Evolutionary conservation across 2,797 vertebrate species (phyloP).

Genomic region (Tenualosa thibaudeaui): DNA sequence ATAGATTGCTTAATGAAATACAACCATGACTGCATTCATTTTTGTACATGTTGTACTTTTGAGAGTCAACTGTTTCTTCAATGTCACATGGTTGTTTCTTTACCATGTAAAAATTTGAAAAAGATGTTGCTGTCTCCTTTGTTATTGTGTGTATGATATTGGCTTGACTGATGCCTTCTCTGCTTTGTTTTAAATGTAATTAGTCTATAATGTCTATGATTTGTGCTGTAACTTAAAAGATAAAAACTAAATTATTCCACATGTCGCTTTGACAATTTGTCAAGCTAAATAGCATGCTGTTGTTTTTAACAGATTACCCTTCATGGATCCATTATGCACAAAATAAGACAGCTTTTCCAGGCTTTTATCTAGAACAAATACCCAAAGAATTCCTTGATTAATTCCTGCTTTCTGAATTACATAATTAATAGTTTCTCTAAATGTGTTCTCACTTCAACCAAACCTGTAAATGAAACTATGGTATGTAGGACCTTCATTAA

Average conservation of each 20-base stretch:
- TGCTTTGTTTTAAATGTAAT: slow-evolving; percentile 53
- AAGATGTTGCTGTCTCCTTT: slow-evolving; percentile 48
- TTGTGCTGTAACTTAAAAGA: slow-evolving; percentile 48
- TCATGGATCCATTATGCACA: slow-evolving; percentile 46
- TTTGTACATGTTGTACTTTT: slow-evolving; percentile 15
- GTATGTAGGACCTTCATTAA: slow-evolving; percentile 22
- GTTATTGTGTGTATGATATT: slow-evolving; percentile 47
- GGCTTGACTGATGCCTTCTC: slow-evolving; percentile 49
- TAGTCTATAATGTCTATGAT: slow-evolving; percentile 52
- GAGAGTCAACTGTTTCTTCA: background rate
- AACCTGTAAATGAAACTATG: slow-evolving; percentile 27
- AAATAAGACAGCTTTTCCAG: slow-evolving; percentile 33
- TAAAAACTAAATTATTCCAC: slow-evolving; percentile 45
- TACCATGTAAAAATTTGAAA: slow-evolving; percentile 34
- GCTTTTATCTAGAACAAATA: slow-evolving; percentile 32
- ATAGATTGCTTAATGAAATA: slow-evolving; percentile 9
- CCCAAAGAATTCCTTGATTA: slow-evolving; percentile 8
- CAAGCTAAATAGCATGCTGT: slow-evolving; percentile 37
- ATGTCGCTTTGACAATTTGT: slow-evolving; percentile 50
- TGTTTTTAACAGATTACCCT: slow-evolving; percentile 52
- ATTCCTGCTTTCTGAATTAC: background rate
- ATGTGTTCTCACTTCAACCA: slow-evolving; percentile 5
- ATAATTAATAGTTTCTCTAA: slow-evolving; percentile 2
- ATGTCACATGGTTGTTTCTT: background rate
- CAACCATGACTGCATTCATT: slow-evolving; percentile 36